phyloP scores from a whole-genome alignment of 2,113 vertebrate species.

The Turnix velox region DNA sequence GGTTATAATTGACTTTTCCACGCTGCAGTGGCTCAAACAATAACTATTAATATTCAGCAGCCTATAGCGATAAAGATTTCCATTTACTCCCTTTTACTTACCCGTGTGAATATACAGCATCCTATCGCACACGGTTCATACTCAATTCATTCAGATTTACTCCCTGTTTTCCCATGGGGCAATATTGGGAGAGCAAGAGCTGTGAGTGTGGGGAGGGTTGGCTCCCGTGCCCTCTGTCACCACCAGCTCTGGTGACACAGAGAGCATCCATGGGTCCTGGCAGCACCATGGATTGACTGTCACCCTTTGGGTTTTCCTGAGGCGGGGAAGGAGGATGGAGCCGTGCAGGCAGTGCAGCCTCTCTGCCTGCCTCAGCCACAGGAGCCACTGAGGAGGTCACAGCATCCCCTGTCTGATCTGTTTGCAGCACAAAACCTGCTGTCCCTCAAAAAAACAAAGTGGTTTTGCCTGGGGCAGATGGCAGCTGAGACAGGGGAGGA shows the following conservation, averaged over 20 bases:
- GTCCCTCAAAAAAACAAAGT: not conserved
- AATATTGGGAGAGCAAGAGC: not conserved
- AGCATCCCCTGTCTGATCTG: not conserved
- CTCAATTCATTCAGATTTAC: conserved; percentile 62
- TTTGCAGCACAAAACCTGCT: not conserved
- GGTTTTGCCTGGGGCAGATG: rapidly evolving
- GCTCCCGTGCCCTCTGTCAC: rapidly evolving
- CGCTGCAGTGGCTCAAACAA: conserved; percentile 65
- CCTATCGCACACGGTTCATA: conserved; percentile 47
- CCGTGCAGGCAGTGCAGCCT: not conserved
- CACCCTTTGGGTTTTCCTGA: not conserved
- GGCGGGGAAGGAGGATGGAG: not conserved
- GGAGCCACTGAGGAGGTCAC: rapidly evolving
- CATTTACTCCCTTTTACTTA: conserved; percentile 68
- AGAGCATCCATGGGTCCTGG: not conserved
- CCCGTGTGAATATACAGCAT: conserved; percentile 24
- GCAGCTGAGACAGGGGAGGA: not conserved
- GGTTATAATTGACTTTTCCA: conserved; percentile 72
- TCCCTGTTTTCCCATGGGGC: conserved; percentile 26
- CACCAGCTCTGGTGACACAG: not conserved
- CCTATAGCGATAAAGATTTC: conserved; percentile 71
- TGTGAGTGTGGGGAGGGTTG: not conserved
- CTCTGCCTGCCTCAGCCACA: not conserved
- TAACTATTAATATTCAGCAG: conserved; percentile 74
- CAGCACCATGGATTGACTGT: not conserved